Evolutionary conservation across 2,888 invertebrate genomes (phyloP).

Genomic region (Caenorhabditis zanzibari): DNA sequence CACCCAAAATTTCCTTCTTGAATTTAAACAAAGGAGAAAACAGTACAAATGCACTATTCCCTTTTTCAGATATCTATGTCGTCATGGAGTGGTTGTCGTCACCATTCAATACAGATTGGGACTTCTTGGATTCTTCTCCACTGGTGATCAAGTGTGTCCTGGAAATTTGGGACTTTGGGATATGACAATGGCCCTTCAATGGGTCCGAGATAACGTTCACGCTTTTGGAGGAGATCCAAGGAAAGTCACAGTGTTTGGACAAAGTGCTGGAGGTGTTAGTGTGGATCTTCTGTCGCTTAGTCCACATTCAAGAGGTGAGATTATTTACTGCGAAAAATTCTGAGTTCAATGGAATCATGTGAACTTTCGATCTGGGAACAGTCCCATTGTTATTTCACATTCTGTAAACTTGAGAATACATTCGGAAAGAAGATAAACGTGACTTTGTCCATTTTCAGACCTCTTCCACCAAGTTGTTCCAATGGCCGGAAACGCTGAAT

Average conservation of each 20-base stretch:
- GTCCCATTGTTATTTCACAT: too few species aligned
- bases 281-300: constrained; percentile 76
- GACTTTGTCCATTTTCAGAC: constrained; percentile 64
- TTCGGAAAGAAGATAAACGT: background rate
- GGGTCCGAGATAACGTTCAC: constrained; percentile 77
- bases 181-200: constrained; percentile 78
- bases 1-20: background rate
- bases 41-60: constrained; percentile 10
- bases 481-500: constrained; percentile 78
- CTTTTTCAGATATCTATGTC: constrained; percentile 70
- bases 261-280: constrained; percentile 77
- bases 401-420: too few species aligned
- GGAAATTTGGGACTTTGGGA: constrained; percentile 81
- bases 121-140: constrained; percentile 80
- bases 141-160: constrained; percentile 77
- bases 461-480: constrained; percentile 79
- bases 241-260: constrained; percentile 78
- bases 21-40: constrained; percentile 7
- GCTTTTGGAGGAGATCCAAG: constrained; percentile 76
- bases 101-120: constrained; percentile 78
- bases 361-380: background rate
- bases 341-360: background rate
- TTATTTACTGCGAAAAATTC: background rate
- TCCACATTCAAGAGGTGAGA: constrained; percentile 75
- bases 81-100: constrained; percentile 77